Evolutionary conservation across 2,888 invertebrate genomes (phyloP).

Genomic region (Tipula vernalis): DNA sequence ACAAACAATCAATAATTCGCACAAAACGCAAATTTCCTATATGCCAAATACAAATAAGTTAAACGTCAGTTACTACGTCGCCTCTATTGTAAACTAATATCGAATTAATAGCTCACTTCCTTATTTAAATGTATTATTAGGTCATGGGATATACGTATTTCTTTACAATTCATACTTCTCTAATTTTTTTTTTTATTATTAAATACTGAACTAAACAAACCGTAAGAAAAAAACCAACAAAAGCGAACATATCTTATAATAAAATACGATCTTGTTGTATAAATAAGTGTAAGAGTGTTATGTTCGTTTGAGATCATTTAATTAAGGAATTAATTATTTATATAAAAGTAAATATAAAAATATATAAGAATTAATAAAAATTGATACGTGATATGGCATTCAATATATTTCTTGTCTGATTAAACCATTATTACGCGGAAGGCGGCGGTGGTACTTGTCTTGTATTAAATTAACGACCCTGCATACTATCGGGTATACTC

Average conservation of each 20-base stretch:
- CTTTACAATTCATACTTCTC: neutral
- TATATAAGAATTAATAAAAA: neutral
- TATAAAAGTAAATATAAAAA: neutral
- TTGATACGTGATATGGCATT: neutral
- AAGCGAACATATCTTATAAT: neutral
- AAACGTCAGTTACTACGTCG: neutral
- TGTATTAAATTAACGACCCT: neutral
- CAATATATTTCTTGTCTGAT: neutral
- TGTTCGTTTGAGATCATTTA: neutral
- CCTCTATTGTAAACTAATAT: neutral
- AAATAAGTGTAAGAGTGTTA: neutral
- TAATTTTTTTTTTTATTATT: neutral
- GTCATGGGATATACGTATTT: neutral
- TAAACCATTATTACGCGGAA: neutral
- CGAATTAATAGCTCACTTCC: neutral
- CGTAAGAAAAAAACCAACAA: neutral
- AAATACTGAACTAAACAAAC: neutral
- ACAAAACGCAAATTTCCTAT: too few species aligned
- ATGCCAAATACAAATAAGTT: too few species aligned
- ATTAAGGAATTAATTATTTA: neutral
- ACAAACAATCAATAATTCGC: too few species aligned
- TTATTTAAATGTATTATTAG: conserved; percentile 4
- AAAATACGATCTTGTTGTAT: neutral
- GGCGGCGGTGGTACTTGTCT: neutral
- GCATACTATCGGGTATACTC: too few species aligned